Conservation (phyloP, 2,888 invertebrate species). For the Acrocyrtus sp. region DNA sequence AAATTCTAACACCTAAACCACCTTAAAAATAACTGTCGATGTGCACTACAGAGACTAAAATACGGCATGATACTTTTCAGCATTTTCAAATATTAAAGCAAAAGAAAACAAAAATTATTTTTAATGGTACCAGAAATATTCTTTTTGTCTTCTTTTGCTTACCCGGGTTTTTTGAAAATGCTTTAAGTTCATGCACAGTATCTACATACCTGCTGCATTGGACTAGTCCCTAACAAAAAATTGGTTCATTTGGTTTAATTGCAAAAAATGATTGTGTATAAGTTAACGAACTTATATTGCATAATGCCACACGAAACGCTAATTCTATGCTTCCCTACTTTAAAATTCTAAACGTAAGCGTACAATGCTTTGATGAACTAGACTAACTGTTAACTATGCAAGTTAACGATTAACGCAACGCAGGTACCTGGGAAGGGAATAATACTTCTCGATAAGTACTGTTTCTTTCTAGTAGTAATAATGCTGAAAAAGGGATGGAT, state of each 20-base stretch:
- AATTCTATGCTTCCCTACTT: not conserved
- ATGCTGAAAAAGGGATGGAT: constrained; percentile 20
- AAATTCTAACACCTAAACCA: constrained; percentile 7
- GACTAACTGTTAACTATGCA: no score
- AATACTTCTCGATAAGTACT: not conserved
- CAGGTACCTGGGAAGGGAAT: constrained; percentile 40
- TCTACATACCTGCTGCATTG: no score
- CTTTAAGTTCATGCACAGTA: no score
- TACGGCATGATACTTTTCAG: not conserved
- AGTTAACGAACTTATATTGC: constrained; percentile 20
- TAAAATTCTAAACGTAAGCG: constrained; percentile 40
- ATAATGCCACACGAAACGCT: no score
- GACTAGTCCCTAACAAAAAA: constrained; percentile 8
- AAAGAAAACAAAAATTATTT: not conserved
- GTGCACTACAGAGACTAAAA: no score
- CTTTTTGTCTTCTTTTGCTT: constrained; percentile 1
- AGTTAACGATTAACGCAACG: no score
- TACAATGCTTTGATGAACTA: constrained; percentile 20
- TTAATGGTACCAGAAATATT: constrained; percentile 12
- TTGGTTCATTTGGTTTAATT: constrained; percentile 28
- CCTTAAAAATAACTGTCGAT: no score
- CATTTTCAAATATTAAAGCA: not conserved
- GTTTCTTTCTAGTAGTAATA: constrained; percentile 24
- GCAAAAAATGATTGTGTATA: constrained; percentile 44
- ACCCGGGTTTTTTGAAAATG: constrained; percentile 17